Evolutionary conservation across 2,797 vertebrate species (phyloP), one percentile per base, ranked within the genome.

Genomic region (Pseudopleuronectes americanus): DNA sequence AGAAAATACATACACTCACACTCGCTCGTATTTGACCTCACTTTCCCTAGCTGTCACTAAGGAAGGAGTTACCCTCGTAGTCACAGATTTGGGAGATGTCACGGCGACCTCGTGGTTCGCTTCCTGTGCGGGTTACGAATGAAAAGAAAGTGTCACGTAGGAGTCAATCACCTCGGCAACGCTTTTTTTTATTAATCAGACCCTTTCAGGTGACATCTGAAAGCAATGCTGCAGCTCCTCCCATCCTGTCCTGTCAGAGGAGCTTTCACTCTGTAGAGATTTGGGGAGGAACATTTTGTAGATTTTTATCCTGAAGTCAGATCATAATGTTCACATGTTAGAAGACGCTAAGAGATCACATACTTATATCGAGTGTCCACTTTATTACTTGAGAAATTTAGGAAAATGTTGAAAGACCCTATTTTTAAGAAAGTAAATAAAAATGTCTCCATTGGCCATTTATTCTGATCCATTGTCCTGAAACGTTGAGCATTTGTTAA

Each of bases 41-140:
- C 23, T 64, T 52, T 63, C 23, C 12, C 4, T 61, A 52, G 52
- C 43, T 23, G 26, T 61, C 21, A 28, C 33, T 48, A 57, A 28
- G 16, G 31, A 2, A 36, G 41, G 47, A 67, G 45, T 54, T 49
- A 23, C 8, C 10, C 36, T 28, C 19, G 38, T 36, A 52, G 62
- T 59, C 16, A 24, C 12, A 59, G 69, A 41, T 61, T 62, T 69
- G 56, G 72, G 24, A 77, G 60, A 53, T 61, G 72, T 64, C 57
- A 57, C 22, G 14, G 6, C 72, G 70, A 71, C 69, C 69, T 70
- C 57, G 71, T 28, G 64, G 54, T 81, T 81, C 31, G 36, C 65
- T 77, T 52, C 58, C 66, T 10, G 19, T 28, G 56, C 52, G 53
- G 71, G 61, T 47, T 62, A 71, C 68, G 72, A 67, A 78, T 67